Conservation (phyloP, 2,888 invertebrate species). For the Cancer borealis region DNA sequence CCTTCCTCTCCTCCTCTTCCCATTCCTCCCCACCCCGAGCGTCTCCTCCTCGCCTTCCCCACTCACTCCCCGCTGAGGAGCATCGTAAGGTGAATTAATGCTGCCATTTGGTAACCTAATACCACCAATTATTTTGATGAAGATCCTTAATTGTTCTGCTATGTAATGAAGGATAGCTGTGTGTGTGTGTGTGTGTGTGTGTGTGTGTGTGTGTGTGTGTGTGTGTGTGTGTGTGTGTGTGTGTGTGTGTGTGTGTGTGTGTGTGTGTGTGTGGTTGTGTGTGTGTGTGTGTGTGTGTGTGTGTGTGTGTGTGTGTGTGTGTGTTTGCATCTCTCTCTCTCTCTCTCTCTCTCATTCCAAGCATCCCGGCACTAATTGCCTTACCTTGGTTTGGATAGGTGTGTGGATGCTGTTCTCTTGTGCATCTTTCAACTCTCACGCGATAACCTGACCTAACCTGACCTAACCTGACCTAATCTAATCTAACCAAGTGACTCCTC, state of each 20-base stretch:
- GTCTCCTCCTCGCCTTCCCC: neutral
- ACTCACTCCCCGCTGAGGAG: slow-evolving; percentile 14
- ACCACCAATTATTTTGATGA: slow-evolving; percentile 60
- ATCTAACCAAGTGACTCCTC: too few species aligned
- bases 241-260: slow-evolving; percentile 28
- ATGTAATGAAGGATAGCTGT: neutral
- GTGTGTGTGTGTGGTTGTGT: neutral
- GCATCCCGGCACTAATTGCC: neutral
- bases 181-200: slow-evolving; percentile 39
- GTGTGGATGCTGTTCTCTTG: too few species aligned
- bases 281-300: neutral
- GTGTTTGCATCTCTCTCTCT: neutral
- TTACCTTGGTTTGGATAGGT: too few species aligned
- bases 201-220: neutral
- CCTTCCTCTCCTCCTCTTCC: neutral
- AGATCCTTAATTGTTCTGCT: slow-evolving; percentile 50
- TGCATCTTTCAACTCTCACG: too few species aligned
- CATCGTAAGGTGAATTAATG: slow-evolving; percentile 55
- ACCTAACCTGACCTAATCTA: too few species aligned
- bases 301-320: slow-evolving; percentile 20
- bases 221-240: neutral
- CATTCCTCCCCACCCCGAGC: neutral
- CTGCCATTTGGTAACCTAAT: slow-evolving; percentile 51
- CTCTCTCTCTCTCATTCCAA: neutral
- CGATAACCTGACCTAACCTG: too few species aligned